Evolutionary conservation across 2,797 vertebrate genomes (phyloP).

Genomic region (Cossypha caffra): DNA sequence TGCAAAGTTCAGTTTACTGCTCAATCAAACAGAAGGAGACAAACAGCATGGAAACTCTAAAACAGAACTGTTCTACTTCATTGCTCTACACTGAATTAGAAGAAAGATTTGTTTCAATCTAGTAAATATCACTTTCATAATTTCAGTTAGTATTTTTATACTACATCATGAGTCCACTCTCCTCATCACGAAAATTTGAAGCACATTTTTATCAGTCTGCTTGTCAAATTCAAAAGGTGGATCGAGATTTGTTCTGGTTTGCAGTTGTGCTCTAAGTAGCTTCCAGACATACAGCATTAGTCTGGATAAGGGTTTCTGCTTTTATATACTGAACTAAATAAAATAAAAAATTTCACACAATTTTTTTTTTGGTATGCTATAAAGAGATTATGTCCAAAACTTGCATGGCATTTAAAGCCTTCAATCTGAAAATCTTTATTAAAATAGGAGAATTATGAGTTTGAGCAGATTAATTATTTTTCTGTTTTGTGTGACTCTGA

Average conservation of each 20-base stretch:
- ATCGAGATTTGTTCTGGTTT: background rate
- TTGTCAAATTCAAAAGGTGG: background rate
- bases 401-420: background rate
- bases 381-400: background rate
- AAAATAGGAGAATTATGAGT: background rate
- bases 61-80: background rate
- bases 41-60: background rate
- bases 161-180: rapidly evolving
- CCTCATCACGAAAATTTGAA: background rate
- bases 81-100: background rate
- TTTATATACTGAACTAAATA: background rate
- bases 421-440: background rate
- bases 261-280: rapidly evolving
- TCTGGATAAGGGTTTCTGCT: background rate
- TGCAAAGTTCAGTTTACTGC: background rate
- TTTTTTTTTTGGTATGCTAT: background rate
- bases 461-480: background rate
- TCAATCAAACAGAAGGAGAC: background rate
- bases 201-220: background rate
- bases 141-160: background rate
- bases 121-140: background rate
- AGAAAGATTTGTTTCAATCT: background rate
- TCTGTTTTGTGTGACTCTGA: background rate
- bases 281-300: background rate
- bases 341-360: background rate